Conservation (phyloP, 23 tunicate genomes). For the Trididemnum nubilum region DNA sequence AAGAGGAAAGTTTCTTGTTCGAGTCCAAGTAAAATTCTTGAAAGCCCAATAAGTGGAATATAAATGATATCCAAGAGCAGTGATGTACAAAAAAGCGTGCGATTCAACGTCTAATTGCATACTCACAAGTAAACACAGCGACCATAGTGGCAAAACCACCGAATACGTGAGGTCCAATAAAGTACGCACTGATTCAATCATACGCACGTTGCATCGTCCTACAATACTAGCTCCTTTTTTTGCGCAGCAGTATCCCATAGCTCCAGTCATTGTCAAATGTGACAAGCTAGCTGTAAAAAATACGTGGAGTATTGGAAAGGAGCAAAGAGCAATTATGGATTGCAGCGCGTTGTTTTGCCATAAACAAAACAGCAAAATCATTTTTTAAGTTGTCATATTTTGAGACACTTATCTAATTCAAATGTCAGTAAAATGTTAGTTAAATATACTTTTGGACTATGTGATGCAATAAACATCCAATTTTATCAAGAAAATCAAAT, state of each 20-base stretch:
- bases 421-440: too few relatives aligned
- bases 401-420: too few relatives aligned
- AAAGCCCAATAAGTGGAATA: conserved; percentile 71
- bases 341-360: conserved; percentile 61
- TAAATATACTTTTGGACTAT: too few relatives aligned
- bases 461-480: too few relatives aligned
- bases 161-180: conserved; percentile 64
- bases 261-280: conserved; percentile 60
- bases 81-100: conserved; percentile 52
- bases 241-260: conserved; percentile 55
- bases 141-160: conserved; percentile 39
- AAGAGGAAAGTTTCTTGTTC: not conserved
- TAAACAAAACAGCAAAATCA: conserved; percentile 71
- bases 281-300: conserved; percentile 52
- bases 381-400: conserved; percentile 20
- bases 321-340: conserved; percentile 37
- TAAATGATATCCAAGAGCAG: conserved; percentile 50
- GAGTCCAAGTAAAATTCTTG: conserved; percentile 19
- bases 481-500: too few relatives aligned
- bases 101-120: conserved; percentile 65
- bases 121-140: conserved; percentile 15
- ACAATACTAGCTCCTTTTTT: conserved; percentile 35
- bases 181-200: conserved; percentile 58
- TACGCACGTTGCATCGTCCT: conserved; percentile 42
- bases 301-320: conserved; percentile 54